phyloP scores from a whole-genome alignment of 2,888 invertebrate species.

The Cotesia congregata region DNA sequence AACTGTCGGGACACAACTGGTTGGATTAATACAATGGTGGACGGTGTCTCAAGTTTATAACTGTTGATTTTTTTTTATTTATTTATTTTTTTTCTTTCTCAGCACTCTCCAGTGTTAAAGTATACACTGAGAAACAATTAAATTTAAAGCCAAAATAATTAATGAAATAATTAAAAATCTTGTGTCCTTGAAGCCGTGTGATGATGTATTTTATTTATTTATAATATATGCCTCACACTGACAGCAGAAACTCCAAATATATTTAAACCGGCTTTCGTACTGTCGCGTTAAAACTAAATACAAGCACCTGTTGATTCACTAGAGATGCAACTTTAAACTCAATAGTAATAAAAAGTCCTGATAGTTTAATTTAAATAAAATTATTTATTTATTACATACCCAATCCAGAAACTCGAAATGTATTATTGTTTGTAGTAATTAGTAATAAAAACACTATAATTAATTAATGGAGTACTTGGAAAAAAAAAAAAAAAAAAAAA shows the following conservation, averaged over 20 bases:
- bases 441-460: background rate
- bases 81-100: too few relatives aligned
- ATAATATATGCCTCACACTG: background rate
- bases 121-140: too few relatives aligned
- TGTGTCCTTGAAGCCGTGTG: background rate
- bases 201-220: background rate
- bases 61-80: too few relatives aligned
- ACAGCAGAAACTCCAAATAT: background rate
- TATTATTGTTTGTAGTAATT: background rate
- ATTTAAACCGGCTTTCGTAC: background rate
- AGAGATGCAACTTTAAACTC: background rate
- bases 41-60: background rate
- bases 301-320: constrained; percentile 2
- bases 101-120: too few relatives aligned
- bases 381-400: background rate
- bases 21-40: background rate
- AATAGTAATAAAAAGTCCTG: background rate
- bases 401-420: background rate
- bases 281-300: background rate
- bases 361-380: background rate
- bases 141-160: background rate
- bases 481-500: too few relatives aligned
- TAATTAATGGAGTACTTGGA: too few relatives aligned
- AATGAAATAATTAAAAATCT: background rate
- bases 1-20: background rate